Conservation (phyloP, 2,888 invertebrate species). For the Pristionchus fissidentatus region DNA sequence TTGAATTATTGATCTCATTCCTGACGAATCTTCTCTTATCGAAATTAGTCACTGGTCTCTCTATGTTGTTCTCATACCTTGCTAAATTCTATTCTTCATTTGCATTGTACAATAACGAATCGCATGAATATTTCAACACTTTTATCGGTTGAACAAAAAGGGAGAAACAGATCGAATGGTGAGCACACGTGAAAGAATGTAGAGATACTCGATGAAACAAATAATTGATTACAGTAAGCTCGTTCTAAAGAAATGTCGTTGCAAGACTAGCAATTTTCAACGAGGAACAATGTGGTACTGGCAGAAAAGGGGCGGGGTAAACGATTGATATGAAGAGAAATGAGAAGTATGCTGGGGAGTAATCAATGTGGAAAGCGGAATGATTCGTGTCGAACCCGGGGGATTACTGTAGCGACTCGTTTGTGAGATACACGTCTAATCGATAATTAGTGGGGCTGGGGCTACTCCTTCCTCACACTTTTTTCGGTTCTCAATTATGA, state of each 20-base stretch:
- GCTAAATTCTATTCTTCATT: no score
- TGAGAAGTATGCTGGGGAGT: neutral
- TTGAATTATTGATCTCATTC: neutral
- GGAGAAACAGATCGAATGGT: no score
- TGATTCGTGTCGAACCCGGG: conserved; percentile 1
- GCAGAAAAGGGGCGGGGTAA: conserved; percentile 4
- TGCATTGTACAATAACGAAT: neutral
- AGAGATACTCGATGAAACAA: conserved; percentile 26
- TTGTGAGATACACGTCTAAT: neutral
- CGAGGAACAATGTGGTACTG: neutral
- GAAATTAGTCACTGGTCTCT: neutral
- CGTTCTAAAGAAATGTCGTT: conserved; percentile 16
- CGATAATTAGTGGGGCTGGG: neutral
- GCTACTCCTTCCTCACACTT: no score
- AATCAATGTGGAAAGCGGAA: neutral
- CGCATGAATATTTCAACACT: neutral
- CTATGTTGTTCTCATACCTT: neutral
- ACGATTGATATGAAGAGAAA: neutral
- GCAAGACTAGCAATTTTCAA: neutral
- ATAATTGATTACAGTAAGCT: conserved; percentile 30
- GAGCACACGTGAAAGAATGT: conserved; percentile 10
- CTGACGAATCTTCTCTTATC: neutral
- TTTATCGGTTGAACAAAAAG: neutral
- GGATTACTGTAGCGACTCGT: neutral
- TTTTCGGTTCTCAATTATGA: no score